A percentile compares a stretch with the other conserved stretches of the same genome.
These are phyloP conservation scores for Brachypterus glaber DNA, from an alignment of 2,888 invertebrate genomes.

Conservation along the genomic window DNA sequence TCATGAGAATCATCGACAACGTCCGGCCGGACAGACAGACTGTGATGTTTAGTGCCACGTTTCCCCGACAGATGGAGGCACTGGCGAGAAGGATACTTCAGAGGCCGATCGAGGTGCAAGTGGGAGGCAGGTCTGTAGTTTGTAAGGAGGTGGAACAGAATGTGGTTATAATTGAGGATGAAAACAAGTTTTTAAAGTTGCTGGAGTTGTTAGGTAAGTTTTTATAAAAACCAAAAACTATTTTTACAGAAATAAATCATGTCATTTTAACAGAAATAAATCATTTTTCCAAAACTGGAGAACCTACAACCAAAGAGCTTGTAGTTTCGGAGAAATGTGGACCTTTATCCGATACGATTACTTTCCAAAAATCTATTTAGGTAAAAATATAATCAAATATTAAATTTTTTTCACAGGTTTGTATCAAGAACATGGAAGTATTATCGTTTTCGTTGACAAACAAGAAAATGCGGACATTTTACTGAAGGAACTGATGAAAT, in stretches of 20 bases:
- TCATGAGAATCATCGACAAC: conserved; percentile 96
- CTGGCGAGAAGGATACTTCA: conserved; percentile 86
- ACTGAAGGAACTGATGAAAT: conserved; percentile 89
- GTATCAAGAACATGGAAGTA: conserved; percentile 86
- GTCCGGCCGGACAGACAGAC: conserved; percentile 95
- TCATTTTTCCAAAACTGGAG: too few relatives aligned
- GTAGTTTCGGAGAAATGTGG: too few relatives aligned
- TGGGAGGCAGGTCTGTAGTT: conserved; percentile 84
- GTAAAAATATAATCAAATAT: too few relatives aligned
- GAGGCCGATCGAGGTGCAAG: conserved; percentile 94
- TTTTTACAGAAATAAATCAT: too few relatives aligned
- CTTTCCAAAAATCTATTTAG: too few relatives aligned
- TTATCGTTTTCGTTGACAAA: conserved; percentile 96
- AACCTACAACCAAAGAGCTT: too few relatives aligned
- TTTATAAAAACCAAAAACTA: too few relatives aligned
- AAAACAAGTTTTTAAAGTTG: conserved; percentile 94
- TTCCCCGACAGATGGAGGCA: conserved; percentile 98
- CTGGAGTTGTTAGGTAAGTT: conserved; percentile 97
- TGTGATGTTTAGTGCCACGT: conserved; percentile 98
- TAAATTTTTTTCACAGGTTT: too few relatives aligned
- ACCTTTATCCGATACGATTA: too few relatives aligned
- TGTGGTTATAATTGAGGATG: conserved; percentile 87
- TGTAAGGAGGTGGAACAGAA: conserved; percentile 97
- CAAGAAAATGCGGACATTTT: conserved; percentile 95
- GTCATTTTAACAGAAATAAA: too few relatives aligned